Base-by-base conservation (phyloP, 2,113 vertebrate genomes). In the Poeciliopsis turrubarensis region DNA sequence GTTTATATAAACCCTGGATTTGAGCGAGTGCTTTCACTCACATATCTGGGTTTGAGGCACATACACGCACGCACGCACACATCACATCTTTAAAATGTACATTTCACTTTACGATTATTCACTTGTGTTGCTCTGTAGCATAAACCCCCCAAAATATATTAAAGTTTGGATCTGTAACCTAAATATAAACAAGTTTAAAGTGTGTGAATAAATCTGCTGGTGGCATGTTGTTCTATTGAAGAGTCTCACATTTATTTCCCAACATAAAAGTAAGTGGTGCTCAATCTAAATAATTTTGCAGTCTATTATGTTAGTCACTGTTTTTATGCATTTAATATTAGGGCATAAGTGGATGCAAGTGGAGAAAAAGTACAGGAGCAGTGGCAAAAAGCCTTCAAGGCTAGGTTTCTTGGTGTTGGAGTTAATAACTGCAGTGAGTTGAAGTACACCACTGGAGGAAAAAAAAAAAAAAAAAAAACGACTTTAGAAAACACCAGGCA, bases 371-470 rank as follows among this genome's bases (percentile, higher is more conserved):
- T n/a, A n/a, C 51, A 57, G 19, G 19, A 54, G 82, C 82, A 88
- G 84, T 84, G 8, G 30, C 44, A 68, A 47, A 9, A 47, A 30
- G n/a, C 13, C 26, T 39, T 66, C 25, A 57, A 57, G 57, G 69
- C 80, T 32, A 70, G 47, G 41, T 66, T 84, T 66, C 62, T 66
- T 65, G 81, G 69, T 64, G 4, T 82, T 67, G 62, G 65, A 86
- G 76, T 90, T 92, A 88, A 87, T 90, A 84, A 86, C 78, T 69
- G 15, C 75, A 83, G 81, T 86, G 80, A 91, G 84, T 89, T 68
- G 75, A 83, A 84, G 83, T 67, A 79, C 72, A 78, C 64, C 61
- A 12, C 54, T 70, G 71, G 73, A 73, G 10, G 7, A 37, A 11
- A 37, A 34, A 73, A 57, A 85, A 77, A 75, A 31, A 31, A 0